Base-by-base conservation (phyloP, 2,888 invertebrate genomes). In the Sarcophaga variegata region DNA sequence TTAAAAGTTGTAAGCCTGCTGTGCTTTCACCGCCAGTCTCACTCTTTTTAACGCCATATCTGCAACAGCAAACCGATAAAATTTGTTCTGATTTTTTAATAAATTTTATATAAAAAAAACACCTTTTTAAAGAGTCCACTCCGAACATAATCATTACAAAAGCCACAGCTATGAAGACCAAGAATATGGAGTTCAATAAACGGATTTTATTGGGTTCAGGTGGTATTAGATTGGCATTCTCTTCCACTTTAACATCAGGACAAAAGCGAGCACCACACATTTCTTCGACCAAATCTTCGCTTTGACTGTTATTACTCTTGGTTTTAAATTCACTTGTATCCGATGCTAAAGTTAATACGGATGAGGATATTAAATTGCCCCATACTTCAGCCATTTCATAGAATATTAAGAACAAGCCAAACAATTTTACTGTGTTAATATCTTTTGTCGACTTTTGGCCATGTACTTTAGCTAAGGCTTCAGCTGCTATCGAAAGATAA, bases 341-440 rank as follows among this genome's bases (percentile, higher is more conserved):
- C 0, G 80, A 76, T 47, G 89, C 90, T 45, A 92, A 85, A 0
- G 92, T 91, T 17, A 92, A 84, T n/a, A 92, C 92, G 88, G 97
- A 95, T 0, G 97, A 98, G 27, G 98, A 97, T 86, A 98, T 96
- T 11, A 98, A 95, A 93, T 98, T 98, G 0, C 98, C 98, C 97
- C 97, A 97, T 71, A 98, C 97, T 94, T 98, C 97, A n/a, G 98
- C 97, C 95, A 98, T 96, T 93, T 98, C 98, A 93, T 98, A 98
- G 92, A 98, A 97, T 96, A 98, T 97, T 95, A 98, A 99, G 94
- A 99, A 99, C 10, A 98, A 95, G 0, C 99, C 99, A 92, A 99
- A 99, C 94, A 98, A 98, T 90, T 97, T 95, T 14, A 98, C 97
- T 70, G 98, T 97, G 82, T 97, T 95, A 6, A 97, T 96, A 88